Percentiles rank a stretch among this genome's conserved stretches.
Conservation (phyloP, 2,113 vertebrate species). For the Myrmecobius fasciatus region DNA sequence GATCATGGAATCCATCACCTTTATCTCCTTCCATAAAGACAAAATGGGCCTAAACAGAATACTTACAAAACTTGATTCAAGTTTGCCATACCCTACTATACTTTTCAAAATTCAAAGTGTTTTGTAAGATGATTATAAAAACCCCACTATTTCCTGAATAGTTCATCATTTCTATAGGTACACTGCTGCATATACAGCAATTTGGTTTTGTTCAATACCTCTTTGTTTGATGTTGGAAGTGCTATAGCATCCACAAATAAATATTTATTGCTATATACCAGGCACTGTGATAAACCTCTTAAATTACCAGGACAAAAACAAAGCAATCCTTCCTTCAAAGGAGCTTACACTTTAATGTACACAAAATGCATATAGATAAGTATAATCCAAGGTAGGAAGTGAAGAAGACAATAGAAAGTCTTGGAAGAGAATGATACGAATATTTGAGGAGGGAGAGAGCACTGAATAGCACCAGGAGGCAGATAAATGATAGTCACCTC, state of each 20-base stretch:
- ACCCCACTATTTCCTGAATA: not conserved
- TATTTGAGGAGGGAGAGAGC: not conserved
- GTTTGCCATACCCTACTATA: not conserved
- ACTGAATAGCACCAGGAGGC: not conserved
- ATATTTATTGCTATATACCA: not conserved
- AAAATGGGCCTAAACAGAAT: not conserved
- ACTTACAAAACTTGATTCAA: not conserved
- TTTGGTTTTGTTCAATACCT: not conserved
- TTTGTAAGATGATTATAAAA: not conserved
- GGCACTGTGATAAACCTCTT: not conserved
- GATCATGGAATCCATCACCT: not conserved
- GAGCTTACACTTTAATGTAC: not conserved
- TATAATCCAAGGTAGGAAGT: not conserved
- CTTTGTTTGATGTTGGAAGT: not conserved
- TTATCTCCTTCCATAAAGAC: not conserved
- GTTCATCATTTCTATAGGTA: not conserved
- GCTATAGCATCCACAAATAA: not conserved
- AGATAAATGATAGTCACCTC: no score
- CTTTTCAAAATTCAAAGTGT: not conserved
- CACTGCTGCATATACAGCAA: not conserved
- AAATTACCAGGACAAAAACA: not conserved
- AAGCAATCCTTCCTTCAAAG: not conserved
- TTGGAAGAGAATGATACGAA: not conserved
- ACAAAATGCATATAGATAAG: not conserved
- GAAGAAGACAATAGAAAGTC: not conserved